These are phyloP conservation scores for Arge pagana DNA, from an alignment of 2,888 invertebrate genomes.

Conservation along the genomic window DNA sequence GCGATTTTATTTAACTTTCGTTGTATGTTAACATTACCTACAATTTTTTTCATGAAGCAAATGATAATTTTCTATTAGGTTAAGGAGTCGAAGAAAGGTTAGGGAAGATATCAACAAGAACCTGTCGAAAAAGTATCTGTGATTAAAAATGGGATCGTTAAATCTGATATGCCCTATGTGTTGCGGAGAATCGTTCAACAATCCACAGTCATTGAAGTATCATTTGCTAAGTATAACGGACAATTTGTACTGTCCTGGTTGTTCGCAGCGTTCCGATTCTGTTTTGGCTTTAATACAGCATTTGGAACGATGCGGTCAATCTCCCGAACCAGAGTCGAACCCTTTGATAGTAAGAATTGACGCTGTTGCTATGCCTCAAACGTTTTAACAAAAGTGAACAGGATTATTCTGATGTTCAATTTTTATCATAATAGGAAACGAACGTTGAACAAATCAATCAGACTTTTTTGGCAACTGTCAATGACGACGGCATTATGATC, in stretches of 20 bases:
- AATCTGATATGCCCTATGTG: slow-evolving; percentile 67
- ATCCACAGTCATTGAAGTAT: slow-evolving; percentile 61
- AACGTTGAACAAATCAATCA: slow-evolving; percentile 29
- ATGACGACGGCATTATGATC: slow-evolving; percentile 48
- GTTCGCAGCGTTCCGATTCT: slow-evolving; percentile 62
- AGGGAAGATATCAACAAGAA: slow-evolving; percentile 8
- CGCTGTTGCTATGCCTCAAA: too few species aligned
- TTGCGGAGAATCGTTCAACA: slow-evolving; percentile 66
- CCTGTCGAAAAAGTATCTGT: not conserved
- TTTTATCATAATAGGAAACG: slow-evolving; percentile 24
- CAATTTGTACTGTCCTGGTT: slow-evolving; percentile 67
- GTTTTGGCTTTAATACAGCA: slow-evolving; percentile 65
- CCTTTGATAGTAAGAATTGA: slow-evolving; percentile 29
- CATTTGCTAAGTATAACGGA: slow-evolving; percentile 63
- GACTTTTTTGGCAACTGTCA: slow-evolving; percentile 44
- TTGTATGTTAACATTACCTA: slow-evolving; percentile 3
- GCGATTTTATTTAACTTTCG: slow-evolving; percentile 14
- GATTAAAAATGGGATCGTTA: slow-evolving; percentile 60
- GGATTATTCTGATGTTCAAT: not conserved
- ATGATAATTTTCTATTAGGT: slow-evolving; percentile 32
- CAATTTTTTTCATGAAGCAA: too few species aligned
- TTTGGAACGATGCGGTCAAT: slow-evolving; percentile 56
- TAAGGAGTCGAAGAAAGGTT: slow-evolving; percentile 14
- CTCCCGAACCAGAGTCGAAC: slow-evolving; percentile 31
- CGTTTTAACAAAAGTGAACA: not conserved